Conservation (phyloP, 1,140 invertebrate species). For the Oedothorax gibbosus region DNA sequence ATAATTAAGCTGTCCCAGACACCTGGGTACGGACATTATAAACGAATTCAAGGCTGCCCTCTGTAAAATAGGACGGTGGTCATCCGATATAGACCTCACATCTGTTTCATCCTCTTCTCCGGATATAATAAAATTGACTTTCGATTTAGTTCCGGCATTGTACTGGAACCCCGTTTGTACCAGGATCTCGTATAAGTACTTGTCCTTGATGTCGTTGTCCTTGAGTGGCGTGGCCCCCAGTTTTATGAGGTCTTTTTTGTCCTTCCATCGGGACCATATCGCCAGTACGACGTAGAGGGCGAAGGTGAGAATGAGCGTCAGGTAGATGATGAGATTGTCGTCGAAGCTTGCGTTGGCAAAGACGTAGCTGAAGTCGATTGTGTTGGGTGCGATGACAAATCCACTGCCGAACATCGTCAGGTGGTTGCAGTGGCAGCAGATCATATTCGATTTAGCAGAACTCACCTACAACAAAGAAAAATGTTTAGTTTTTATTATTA, state of each 20-base stretch:
- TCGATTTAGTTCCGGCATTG: constrained; percentile 72
- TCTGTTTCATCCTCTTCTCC: constrained; percentile 73
- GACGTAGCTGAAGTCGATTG: constrained; percentile 69
- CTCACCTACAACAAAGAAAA: constrained; percentile 32
- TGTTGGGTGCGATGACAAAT: constrained; percentile 68
- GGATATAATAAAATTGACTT: constrained; percentile 71
- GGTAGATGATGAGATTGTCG: constrained; percentile 51
- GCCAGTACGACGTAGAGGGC: constrained; percentile 16
- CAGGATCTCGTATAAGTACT: constrained; percentile 73
- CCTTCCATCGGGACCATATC: constrained; percentile 56
- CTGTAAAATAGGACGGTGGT: constrained; percentile 68
- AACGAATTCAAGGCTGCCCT: constrained; percentile 71
- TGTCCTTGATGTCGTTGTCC: constrained; percentile 71
- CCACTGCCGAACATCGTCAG: constrained; percentile 69
- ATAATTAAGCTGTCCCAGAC: constrained; percentile 71
- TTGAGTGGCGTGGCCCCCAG: constrained; percentile 70
- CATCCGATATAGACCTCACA: constrained; percentile 69
- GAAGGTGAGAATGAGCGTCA: constrained; percentile 47
- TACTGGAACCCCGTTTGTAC: constrained; percentile 71
- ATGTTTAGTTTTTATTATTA: not conserved
- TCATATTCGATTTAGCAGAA: constrained; percentile 11
- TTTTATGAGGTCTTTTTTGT: constrained; percentile 45
- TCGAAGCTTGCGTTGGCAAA: constrained; percentile 65
- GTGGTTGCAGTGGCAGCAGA: constrained; percentile 64
- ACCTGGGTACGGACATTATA: constrained; percentile 71